Evolutionary conservation across 2,888 invertebrate genomes (phyloP).

Genomic region (Lithophane semibrunnea): DNA sequence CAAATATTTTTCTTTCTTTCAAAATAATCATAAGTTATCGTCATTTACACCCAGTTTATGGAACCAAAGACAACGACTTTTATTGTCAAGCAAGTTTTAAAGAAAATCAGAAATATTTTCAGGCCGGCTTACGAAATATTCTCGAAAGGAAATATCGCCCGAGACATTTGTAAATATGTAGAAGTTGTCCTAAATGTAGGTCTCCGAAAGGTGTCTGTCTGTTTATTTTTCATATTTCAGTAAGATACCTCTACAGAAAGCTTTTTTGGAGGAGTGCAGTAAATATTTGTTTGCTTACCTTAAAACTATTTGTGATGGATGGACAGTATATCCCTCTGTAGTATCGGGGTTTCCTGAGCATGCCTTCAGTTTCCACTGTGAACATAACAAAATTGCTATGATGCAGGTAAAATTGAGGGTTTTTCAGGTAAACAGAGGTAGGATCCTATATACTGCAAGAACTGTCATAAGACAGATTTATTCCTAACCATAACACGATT

Average conservation of each 20-base stretch:
- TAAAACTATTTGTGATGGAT: slow-evolving; percentile 96
- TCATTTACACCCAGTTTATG: background rate
- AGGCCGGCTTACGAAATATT: slow-evolving; percentile 1
- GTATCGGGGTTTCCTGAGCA: slow-evolving; percentile 94
- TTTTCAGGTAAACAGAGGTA: no score
- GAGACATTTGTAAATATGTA: slow-evolving; percentile 12
- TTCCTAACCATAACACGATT: no score
- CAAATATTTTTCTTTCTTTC: no score
- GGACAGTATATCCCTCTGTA: slow-evolving; percentile 97
- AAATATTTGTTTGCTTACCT: slow-evolving; percentile 77
- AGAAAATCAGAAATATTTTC: background rate
- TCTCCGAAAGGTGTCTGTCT: background rate
- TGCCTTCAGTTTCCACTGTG: slow-evolving; percentile 77
- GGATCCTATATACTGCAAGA: no score
- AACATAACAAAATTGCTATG: no score
- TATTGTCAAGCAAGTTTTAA: background rate
- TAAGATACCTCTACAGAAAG: background rate
- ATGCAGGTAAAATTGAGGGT: no score
- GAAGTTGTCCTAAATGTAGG: background rate
- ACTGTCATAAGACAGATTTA: no score
- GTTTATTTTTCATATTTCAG: slow-evolving; percentile 3
- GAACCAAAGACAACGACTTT: background rate
- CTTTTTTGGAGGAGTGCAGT: background rate
- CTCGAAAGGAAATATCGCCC: background rate
- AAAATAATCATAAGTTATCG: background rate